phyloP scores from a whole-genome alignment of 2,888 invertebrate species.

The Falcaria lacertinaria region DNA sequence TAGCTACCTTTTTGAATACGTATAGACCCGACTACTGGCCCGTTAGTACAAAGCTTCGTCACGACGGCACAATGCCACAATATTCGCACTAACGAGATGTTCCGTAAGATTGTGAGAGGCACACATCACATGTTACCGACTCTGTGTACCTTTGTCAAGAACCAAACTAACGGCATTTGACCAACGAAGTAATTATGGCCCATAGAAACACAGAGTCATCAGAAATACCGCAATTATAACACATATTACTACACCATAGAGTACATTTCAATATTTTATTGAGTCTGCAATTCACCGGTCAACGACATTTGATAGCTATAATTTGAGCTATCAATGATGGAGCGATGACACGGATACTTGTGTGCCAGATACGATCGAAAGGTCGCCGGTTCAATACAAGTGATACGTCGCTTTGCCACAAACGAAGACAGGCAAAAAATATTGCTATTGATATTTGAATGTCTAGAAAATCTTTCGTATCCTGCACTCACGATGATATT shows the following conservation, averaged over 20 bases:
- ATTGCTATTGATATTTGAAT: no score
- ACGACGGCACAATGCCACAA: no score
- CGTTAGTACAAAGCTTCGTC: no score
- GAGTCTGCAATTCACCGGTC: conserved; percentile 3
- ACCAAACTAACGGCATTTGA: background rate
- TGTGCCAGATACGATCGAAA: conserved; percentile 1
- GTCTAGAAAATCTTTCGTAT: no score
- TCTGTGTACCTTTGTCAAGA: background rate
- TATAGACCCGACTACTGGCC: no score
- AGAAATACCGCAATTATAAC: background rate
- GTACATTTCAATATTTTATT: background rate
- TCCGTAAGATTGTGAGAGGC: background rate
- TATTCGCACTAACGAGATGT: background rate
- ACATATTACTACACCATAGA: background rate
- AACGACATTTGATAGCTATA: conserved; percentile 15
- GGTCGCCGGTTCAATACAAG: background rate
- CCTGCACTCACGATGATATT: no score
- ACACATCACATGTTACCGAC: background rate
- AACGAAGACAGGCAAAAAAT: background rate
- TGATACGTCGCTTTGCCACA: background rate
- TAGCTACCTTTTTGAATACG: no score
- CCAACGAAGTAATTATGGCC: background rate
- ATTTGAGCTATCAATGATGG: conserved; percentile 26
- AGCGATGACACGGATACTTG: conserved; percentile 10
- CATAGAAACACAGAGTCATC: background rate